Evolutionary conservation across 2,888 invertebrate species (phyloP), one percentile per base, ranked within the genome.

Genomic region (Drosophila mulleri): DNA sequence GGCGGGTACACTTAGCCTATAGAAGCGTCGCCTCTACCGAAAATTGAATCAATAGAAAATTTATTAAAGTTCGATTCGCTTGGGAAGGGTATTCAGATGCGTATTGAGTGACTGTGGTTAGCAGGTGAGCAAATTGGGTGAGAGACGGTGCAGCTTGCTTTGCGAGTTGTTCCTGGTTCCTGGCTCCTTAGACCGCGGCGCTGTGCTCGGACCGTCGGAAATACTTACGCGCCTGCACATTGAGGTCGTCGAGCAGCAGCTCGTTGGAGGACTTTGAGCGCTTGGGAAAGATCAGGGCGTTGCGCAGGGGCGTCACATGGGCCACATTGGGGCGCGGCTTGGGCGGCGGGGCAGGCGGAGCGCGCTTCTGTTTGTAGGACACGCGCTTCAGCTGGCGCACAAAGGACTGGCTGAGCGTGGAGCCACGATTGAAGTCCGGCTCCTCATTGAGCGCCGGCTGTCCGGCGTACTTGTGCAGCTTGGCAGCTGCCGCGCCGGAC

Each of bases 331-430:
- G 72, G 6, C 74, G 78, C 16, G 89, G 78, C 44, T 79, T 80
- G 7, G 91, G 87, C 9, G 81, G 78, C 0, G 90, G 88, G 7
- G 84, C 79, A 4, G 89, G 84, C 26, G 83, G 77, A 20, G 88
- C 88, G 1, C 82, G 76, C 35, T 90, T 91, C 54, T 90, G 90
- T 29, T 88, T 85, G 74, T 75, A 69, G 48, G 84, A 72, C 65
- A 83, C 62, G 32, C 81, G 78, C 50, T 85, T 82, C 37, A 91
- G 78, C 67, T 92, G 92, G 47, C 85, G 90, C 63, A 93, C 92
- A 80, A 93, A 93, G 9, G 93, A 93, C 70, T 93, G 92, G 62
- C 93, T 93, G 18, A 93, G 82, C 0, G 92, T 93, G 16, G 92
- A 90, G 45, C 93, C 93, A n/a, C 93, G 91, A 62, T 92, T 83